A percentile compares a stretch with the other conserved stretches of the same genome.
phyloP scores from a whole-genome alignment of 92 coral and sea anemone species.

The Siderastrea siderea region DNA sequence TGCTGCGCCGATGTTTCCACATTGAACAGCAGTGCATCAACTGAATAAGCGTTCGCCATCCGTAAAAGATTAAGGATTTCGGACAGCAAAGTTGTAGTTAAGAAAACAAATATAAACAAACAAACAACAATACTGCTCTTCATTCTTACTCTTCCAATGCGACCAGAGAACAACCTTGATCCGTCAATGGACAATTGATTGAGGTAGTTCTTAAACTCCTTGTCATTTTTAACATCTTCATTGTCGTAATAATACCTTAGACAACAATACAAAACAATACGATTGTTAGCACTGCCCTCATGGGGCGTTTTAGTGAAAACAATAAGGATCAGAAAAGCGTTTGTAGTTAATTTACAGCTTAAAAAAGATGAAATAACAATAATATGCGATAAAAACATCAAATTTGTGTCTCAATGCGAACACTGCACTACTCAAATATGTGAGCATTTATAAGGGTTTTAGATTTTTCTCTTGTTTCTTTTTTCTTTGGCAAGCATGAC shows the following conservation, averaged over 20 bases:
- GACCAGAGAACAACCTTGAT: conserved; percentile 22
- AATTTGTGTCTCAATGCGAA: too few relatives aligned
- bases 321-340: neutral
- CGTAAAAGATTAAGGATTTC: too few relatives aligned
- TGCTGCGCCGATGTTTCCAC: too few relatives aligned
- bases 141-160: conserved; percentile 55
- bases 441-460: too few relatives aligned
- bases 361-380: too few relatives aligned
- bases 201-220: conserved; percentile 56
- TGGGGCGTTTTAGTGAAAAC: neutral
- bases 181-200: conserved; percentile 63
- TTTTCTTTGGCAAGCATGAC: too few relatives aligned
- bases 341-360: neutral
- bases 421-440: too few relatives aligned
- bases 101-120: neutral
- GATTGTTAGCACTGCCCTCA: neutral
- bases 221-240: conserved; percentile 28
- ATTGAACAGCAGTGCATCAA: too few relatives aligned
- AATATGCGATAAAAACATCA: too few relatives aligned
- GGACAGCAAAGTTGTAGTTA: too few relatives aligned
- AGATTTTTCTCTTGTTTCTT: too few relatives aligned
- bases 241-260: conserved; percentile 54
- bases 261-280: neutral
- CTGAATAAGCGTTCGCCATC: too few relatives aligned
- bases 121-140: neutral